Conservation (phyloP, 2,888 invertebrate genomes). For the Acleris holmiana region DNA sequence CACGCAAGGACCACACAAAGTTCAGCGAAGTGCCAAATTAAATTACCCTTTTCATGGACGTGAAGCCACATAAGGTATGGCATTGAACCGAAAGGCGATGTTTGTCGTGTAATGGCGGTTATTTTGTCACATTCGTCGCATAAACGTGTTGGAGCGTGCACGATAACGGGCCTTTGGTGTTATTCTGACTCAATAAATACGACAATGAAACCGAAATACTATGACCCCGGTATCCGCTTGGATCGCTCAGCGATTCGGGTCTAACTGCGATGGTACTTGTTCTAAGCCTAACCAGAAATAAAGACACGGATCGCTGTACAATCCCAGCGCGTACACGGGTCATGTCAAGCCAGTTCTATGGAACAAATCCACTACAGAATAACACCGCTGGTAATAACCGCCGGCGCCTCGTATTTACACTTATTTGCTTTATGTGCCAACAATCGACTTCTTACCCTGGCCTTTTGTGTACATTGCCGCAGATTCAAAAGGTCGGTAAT, state of each 20-base stretch:
- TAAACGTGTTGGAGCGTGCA: slow-evolving; percentile 73
- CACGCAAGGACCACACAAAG: not conserved
- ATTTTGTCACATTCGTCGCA: slow-evolving; percentile 76
- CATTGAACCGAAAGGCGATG: slow-evolving; percentile 49
- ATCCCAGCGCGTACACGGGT: no score
- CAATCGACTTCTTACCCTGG: slow-evolving; percentile 70
- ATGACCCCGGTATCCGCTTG: no score
- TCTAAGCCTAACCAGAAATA: no score
- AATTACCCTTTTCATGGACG: slow-evolving; percentile 35
- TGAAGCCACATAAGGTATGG: slow-evolving; percentile 33
- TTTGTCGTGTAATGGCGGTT: slow-evolving; percentile 69
- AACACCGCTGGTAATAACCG: slow-evolving; percentile 62
- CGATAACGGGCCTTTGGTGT: slow-evolving; percentile 59
- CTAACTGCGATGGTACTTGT: no score
- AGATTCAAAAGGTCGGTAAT: slow-evolving; percentile 41
- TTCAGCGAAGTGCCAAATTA: slow-evolving; percentile 20
- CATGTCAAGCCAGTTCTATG: no score
- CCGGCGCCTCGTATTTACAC: slow-evolving; percentile 73
- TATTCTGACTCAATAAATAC: no score
- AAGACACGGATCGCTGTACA: no score
- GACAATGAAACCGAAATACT: no score
- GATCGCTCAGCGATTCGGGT: no score
- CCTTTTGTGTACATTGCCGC: slow-evolving; percentile 58
- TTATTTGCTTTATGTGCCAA: slow-evolving; percentile 78
- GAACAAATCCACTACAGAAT: no score